Evolutionary conservation across 2,113 vertebrate genomes (phyloP).

Genomic region (Blennius ocellaris): DNA sequence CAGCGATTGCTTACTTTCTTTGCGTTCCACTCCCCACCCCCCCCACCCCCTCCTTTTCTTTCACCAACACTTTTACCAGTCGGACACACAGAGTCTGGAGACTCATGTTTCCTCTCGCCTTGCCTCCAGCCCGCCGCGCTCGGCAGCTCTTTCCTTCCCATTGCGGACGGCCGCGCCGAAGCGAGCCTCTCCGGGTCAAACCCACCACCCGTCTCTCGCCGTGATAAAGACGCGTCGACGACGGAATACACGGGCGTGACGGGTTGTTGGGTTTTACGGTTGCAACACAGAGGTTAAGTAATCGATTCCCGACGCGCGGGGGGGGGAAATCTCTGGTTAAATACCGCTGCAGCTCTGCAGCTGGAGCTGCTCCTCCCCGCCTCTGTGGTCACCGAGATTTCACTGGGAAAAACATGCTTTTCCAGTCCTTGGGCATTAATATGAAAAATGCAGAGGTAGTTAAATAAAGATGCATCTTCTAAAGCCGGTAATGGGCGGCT

Average conservation of each 20-base stretch:
- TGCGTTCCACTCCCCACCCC: neutral
- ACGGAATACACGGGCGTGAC: neutral
- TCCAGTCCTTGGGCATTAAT: constrained; percentile 1
- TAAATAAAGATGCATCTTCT: constrained; percentile 23
- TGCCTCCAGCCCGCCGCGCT: constrained; percentile 2
- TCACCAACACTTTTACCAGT: neutral
- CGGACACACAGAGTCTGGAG: neutral
- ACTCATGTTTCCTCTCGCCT: neutral
- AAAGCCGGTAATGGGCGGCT: neutral
- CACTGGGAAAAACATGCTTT: neutral
- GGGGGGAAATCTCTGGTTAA: constrained; percentile 16
- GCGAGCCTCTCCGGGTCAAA: constrained; percentile 8
- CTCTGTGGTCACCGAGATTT: constrained; percentile 10
- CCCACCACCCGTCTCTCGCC: neutral
- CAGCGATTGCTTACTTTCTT: neutral
- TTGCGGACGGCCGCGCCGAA: neutral
- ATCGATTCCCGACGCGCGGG: constrained; percentile 17
- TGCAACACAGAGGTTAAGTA: constrained; percentile 10
- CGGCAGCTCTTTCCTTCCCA: neutral
- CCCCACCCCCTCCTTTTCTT: neutral
- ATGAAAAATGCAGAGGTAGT: constrained; percentile 33
- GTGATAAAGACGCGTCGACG: neutral
- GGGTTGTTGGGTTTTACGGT: constrained; percentile 18
- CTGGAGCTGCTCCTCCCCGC: neutral
- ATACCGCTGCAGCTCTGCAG: neutral